A percentile compares a stretch with the other conserved stretches of the same genome.
phyloP scores from a whole-genome alignment of 2,797 vertebrate genomes.

The Taenioides sp. region DNA sequence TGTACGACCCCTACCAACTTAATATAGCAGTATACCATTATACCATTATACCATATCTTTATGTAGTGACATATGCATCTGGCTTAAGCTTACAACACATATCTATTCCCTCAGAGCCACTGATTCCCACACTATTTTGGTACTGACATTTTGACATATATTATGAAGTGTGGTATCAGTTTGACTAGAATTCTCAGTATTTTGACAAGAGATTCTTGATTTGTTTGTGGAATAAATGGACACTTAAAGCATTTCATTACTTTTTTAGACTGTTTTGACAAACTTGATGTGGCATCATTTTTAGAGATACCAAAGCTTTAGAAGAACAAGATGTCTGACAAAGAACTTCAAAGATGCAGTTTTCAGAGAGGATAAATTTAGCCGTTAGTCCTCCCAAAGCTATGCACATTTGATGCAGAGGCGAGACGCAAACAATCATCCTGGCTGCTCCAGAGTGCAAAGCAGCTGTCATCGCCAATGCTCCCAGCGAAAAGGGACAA shows the following conservation, averaged over 20 bases:
- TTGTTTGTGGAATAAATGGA: constrained; percentile 7
- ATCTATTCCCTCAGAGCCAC: background rate
- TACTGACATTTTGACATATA: constrained; percentile 9
- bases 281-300: background rate
- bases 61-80: background rate
- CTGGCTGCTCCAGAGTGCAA: constrained; percentile 24
- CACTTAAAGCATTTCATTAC: constrained; percentile 19
- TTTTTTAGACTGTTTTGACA: constrained; percentile 9
- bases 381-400: constrained; percentile 20
- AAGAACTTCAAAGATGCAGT: constrained; percentile 12
- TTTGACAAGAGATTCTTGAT: constrained; percentile 13
- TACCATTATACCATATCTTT: background rate
- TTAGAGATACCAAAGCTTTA: constrained; percentile 6
- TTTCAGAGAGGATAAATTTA: constrained; percentile 16
- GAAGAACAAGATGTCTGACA: constrained; percentile 21
- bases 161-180: constrained; percentile 8
- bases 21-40: background rate
- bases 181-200: background rate
- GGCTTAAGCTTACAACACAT: background rate
- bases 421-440: constrained; percentile 14
- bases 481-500: constrained; percentile 14
- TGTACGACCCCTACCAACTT: background rate
- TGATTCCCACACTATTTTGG: constrained; percentile 18
- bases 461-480: constrained; percentile 31
- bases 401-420: constrained; percentile 31